Base-by-base conservation (phyloP, 2,888 invertebrate species). In the Nemoura dubitans region DNA sequence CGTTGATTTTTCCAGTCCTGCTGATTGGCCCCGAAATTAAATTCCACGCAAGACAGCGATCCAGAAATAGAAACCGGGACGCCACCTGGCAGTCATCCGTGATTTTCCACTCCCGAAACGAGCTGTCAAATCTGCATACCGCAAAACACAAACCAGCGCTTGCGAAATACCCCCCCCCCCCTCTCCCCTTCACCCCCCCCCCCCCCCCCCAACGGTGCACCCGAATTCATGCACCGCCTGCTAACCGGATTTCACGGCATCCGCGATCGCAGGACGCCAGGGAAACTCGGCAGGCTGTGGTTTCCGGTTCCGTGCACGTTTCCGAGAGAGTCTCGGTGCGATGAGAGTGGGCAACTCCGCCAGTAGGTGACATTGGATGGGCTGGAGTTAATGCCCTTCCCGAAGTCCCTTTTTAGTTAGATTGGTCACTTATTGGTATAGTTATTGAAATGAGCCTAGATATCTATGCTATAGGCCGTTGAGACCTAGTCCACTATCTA, bases 181-280 rank as follows among this genome's bases (percentile, higher is more conserved):
- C 10, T 14, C 59, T 14, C 36, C 59, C 59, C 59, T 14, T 14
- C 59, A 1, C 59, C 59, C 10, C 59, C 59, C 59, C 59, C 3
- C 59, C 59, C 59, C 2, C 21, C 59, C 59, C 59, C 2, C 16
- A 1, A 21, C 21, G 59, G 59, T 10, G 36, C n/a, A n/a, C n/a
- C 10, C 36, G 36, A 36, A 36, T 59, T 59, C 59, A 59, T 59
- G 59, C 59, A 59, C 59, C 59, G 59, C 59, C 59, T 59, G 78
- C 27, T 78, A 28, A 78, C 28, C 2, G 78, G 26, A 78, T 78
- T 78, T 78, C 78, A 78, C 78, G 78, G 78, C 78, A 78, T 28
- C 26, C 78, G 10, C 26, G 78, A 78, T 78, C 27, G 78, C 28
- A 10, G 59, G 2, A 21, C 59, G 59, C 14, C 59, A 59, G 14